Conservation (phyloP, 2,113 vertebrate species). For the Gnathonemus longibarbis region DNA sequence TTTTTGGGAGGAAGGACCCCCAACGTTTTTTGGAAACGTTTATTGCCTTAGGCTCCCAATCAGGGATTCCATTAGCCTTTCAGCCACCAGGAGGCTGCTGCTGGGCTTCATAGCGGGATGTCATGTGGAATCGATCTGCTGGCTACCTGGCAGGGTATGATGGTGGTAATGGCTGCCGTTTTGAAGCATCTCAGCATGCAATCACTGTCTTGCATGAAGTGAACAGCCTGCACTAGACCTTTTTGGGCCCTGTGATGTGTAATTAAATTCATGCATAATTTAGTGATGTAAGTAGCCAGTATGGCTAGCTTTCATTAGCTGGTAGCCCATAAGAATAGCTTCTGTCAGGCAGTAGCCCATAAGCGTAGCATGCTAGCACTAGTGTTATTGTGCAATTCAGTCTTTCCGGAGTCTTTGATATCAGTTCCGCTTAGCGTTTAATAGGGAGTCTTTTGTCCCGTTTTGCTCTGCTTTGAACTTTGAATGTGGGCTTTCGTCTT, state of each 20-base stretch:
- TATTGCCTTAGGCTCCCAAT: neutral
- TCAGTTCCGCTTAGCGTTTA: neutral
- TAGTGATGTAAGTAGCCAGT: neutral
- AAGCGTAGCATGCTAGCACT: neutral
- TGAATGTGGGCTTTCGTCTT: constrained; percentile 47
- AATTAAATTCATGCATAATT: neutral
- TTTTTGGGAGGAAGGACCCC: neutral
- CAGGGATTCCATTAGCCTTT: neutral
- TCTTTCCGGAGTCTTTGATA: neutral
- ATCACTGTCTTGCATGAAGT: neutral
- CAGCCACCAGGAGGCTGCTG: neutral
- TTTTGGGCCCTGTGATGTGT: neutral
- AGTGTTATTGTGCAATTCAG: neutral
- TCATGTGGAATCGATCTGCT: neutral
- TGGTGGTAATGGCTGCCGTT: neutral
- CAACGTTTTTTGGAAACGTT: neutral
- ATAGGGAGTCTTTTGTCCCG: neutral
- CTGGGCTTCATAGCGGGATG: neutral
- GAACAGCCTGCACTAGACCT: neutral
- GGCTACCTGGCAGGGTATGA: neutral
- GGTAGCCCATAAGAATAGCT: neutral
- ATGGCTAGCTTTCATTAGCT: neutral
- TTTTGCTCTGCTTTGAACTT: constrained; percentile 42
- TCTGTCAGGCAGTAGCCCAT: neutral
- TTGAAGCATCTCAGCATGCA: neutral